Evolutionary conservation across 2,888 invertebrate genomes (phyloP).

Genomic region (Pandemis heparana): DNA sequence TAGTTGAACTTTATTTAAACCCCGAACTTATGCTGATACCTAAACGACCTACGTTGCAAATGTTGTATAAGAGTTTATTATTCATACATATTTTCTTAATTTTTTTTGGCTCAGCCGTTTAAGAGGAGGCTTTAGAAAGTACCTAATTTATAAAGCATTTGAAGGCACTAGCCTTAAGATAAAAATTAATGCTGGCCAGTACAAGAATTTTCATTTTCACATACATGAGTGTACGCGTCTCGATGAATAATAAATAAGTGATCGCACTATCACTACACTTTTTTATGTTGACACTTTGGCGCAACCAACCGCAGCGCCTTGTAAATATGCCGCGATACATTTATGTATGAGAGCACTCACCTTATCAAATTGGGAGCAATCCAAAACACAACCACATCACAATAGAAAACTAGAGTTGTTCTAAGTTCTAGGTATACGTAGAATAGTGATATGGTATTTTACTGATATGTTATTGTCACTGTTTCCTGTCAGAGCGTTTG

Average conservation of each 20-base stretch:
- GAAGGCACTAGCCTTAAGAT: no score
- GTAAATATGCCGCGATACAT: neutral
- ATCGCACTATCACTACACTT: neutral
- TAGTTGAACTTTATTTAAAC: no score
- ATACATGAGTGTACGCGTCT: neutral
- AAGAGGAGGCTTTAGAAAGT: no score
- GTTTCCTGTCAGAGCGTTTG: conserved; percentile 15
- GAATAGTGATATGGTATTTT: conserved; percentile 19
- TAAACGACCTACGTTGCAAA: no score
- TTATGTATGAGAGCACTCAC: conserved; percentile 11
- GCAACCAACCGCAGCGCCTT: conserved; percentile 4
- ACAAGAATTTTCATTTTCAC: neutral
- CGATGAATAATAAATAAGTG: neutral
- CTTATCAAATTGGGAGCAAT: conserved; percentile 9
- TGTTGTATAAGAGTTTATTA: no score
- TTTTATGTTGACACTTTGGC: neutral
- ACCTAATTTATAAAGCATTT: no score
- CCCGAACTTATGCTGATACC: no score
- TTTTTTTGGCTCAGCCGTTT: no score
- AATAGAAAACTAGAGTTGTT: conserved; percentile 20
- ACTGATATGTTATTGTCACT: conserved; percentile 23
- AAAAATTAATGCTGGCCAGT: neutral
- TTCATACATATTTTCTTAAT: no score
- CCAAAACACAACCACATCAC: neutral
- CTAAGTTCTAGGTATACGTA: conserved; percentile 6